phyloP scores from a whole-genome alignment of 2,888 invertebrate genomes.

The Lysandra coridon region DNA sequence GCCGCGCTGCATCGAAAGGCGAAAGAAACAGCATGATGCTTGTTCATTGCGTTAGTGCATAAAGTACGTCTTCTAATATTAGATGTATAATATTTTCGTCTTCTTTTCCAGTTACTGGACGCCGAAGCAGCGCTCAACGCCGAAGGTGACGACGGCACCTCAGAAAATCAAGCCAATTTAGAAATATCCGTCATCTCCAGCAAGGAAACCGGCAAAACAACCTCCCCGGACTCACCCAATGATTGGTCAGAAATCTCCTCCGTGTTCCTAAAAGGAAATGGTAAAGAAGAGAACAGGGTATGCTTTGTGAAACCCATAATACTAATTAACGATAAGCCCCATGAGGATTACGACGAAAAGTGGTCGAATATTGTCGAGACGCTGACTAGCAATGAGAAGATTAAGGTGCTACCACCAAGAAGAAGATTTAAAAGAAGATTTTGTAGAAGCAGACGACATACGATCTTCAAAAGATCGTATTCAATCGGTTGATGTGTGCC shows the following conservation, averaged over 20 bases:
- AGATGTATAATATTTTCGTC: background rate
- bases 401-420: slow-evolving; percentile 58
- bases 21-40: too few species aligned
- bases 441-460: slow-evolving; percentile 61
- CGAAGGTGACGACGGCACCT: slow-evolving; percentile 49
- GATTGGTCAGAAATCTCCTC: slow-evolving; percentile 54
- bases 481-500: slow-evolving; percentile 59
- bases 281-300: slow-evolving; percentile 48
- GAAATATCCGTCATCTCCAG: slow-evolving; percentile 57
- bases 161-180: slow-evolving; percentile 55
- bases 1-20: too few species aligned
- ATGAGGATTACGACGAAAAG: slow-evolving; percentile 68
- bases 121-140: slow-evolving; percentile 61
- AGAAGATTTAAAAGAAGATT: slow-evolving; percentile 65
- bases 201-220: slow-evolving; percentile 54
- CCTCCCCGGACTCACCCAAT: slow-evolving; percentile 49
- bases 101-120: slow-evolving; percentile 59
- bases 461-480: slow-evolving; percentile 69
- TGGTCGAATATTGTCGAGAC: slow-evolving; percentile 60
- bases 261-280: slow-evolving; percentile 51
- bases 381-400: slow-evolving; percentile 57
- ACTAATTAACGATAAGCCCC: slow-evolving; percentile 67
- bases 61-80: too few species aligned
- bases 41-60: too few species aligned
- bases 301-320: slow-evolving; percentile 62